phyloP scores from a whole-genome alignment of 2,113 vertebrate species.

The Tenrec ecaudatus region DNA sequence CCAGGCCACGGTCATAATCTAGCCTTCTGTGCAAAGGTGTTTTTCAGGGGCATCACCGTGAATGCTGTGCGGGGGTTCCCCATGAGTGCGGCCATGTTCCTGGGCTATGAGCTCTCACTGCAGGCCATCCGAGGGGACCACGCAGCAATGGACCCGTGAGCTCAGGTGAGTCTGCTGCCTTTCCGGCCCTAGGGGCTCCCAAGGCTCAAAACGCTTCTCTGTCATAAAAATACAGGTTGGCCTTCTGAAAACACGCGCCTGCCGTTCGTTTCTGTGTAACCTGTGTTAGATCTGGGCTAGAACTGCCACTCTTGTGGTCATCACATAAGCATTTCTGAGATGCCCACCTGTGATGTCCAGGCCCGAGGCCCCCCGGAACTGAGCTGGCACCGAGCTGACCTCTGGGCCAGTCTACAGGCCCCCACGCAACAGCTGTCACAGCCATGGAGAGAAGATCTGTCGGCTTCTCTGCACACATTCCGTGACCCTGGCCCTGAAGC shows the following conservation, averaged over 20 bases:
- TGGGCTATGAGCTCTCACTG: slow-evolving; percentile 95
- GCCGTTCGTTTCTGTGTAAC: background rate
- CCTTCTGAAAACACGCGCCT: background rate
- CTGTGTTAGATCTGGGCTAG: background rate
- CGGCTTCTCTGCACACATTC: background rate
- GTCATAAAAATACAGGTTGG: background rate
- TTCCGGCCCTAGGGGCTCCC: background rate
- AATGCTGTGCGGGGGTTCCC: slow-evolving; percentile 96
- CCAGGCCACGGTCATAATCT: background rate
- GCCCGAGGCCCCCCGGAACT: background rate
- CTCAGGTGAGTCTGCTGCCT: slow-evolving; percentile 82
- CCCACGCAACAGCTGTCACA: background rate
- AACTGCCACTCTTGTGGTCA: background rate
- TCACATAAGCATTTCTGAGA: background rate
- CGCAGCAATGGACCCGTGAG: slow-evolving; percentile 83
- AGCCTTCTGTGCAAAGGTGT: slow-evolving; percentile 88
- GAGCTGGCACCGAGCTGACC: background rate
- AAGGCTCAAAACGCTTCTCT: background rate
- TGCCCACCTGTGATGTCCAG: background rate
- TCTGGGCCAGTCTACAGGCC: background rate
- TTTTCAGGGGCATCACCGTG: slow-evolving; percentile 94
- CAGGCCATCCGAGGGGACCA: slow-evolving; percentile 89
- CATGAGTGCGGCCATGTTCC: slow-evolving; percentile 96
- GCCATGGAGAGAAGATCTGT: background rate
- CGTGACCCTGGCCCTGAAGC: background rate